Conservation (phyloP, 1,140 invertebrate genomes). For the Aphelenchoides besseyi region DNA sequence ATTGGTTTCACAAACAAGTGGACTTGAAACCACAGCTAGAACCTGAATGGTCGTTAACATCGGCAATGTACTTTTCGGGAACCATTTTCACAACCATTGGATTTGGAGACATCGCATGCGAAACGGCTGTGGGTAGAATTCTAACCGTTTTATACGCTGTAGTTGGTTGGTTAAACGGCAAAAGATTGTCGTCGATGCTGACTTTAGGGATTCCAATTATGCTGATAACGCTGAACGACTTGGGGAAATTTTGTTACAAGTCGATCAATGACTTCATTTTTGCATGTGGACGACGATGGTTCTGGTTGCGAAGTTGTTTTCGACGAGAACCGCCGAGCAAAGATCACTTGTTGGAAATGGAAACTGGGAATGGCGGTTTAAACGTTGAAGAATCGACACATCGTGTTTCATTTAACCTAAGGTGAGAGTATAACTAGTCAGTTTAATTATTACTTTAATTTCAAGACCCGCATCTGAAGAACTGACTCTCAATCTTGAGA, state of each 20-base stretch:
- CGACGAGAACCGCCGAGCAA: background rate
- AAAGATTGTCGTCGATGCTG: background rate
- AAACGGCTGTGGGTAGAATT: conserved; percentile 72
- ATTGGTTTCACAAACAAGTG: conserved; percentile 40
- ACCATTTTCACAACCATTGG: conserved; percentile 60
- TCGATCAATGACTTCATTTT: conserved; percentile 65
- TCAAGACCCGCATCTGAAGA: conserved; percentile 35
- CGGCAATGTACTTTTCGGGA: conserved; percentile 53
- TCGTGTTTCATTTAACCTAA: conserved; percentile 37
- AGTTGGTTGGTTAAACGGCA: conserved; percentile 67
- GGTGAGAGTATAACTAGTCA: conserved; percentile 26
- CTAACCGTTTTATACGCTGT: conserved; percentile 92
- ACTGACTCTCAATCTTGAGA: conserved; percentile 32
- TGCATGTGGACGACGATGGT: background rate
- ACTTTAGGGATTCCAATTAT: conserved; percentile 86
- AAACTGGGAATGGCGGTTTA: conserved; percentile 9
- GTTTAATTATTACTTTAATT: background rate
- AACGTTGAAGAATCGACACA: conserved; percentile 20
- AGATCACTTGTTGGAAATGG: conserved; percentile 18
- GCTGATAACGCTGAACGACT: conserved; percentile 87
- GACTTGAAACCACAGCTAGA: conserved; percentile 19
- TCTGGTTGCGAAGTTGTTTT: conserved; percentile 1
- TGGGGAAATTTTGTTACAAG: conserved; percentile 89
- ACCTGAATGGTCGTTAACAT: conserved; percentile 44
- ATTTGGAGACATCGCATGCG: conserved; percentile 51